A percentile compares a stretch with the other conserved stretches of the same genome.
These are phyloP conservation scores for Spodoptera exigua DNA, from an alignment of 2,888 invertebrate species.

Conservation along the genomic window DNA sequence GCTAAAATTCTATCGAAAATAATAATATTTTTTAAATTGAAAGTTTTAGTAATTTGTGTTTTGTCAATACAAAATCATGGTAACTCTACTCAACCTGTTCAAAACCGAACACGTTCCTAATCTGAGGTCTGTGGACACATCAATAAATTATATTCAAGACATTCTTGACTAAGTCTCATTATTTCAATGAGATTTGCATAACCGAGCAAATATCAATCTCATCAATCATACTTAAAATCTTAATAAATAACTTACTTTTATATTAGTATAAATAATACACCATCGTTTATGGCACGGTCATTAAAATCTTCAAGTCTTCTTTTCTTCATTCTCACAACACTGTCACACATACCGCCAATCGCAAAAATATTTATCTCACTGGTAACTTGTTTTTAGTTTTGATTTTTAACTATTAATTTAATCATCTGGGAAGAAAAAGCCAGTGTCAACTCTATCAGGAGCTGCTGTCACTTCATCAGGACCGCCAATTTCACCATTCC, in stretches of 20 bases:
- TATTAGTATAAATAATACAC: slow-evolving; percentile 36
- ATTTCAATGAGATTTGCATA: slow-evolving; percentile 17
- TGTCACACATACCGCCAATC: slow-evolving; percentile 13
- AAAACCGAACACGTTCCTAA: slow-evolving; percentile 2
- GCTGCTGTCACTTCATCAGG: neutral
- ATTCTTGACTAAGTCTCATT: slow-evolving; percentile 14
- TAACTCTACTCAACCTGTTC: neutral
- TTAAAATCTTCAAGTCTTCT: slow-evolving; percentile 22
- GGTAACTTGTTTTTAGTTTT: slow-evolving; percentile 23
- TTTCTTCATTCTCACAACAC: slow-evolving; percentile 15
- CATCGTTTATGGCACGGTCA: slow-evolving; percentile 45
- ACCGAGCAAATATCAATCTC: slow-evolving; percentile 16
- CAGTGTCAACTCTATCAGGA: slow-evolving; percentile 1
- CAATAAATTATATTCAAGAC: slow-evolving; percentile 24
- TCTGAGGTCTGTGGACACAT: slow-evolving; percentile 24
- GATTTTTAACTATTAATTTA: slow-evolving; percentile 21
- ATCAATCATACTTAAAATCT: slow-evolving; percentile 14
- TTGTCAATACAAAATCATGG: neutral
- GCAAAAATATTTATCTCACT: slow-evolving; percentile 40
- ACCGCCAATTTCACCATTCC: slow-evolving; percentile 49
- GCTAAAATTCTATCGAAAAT: too few species aligned
- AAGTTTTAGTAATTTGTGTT: neutral
- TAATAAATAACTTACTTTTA: slow-evolving; percentile 28
- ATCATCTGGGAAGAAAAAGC: slow-evolving; percentile 61
- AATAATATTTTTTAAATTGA: too few species aligned